Base-by-base conservation (phyloP, 2,888 invertebrate species). In the Priocnemis perturbator region DNA sequence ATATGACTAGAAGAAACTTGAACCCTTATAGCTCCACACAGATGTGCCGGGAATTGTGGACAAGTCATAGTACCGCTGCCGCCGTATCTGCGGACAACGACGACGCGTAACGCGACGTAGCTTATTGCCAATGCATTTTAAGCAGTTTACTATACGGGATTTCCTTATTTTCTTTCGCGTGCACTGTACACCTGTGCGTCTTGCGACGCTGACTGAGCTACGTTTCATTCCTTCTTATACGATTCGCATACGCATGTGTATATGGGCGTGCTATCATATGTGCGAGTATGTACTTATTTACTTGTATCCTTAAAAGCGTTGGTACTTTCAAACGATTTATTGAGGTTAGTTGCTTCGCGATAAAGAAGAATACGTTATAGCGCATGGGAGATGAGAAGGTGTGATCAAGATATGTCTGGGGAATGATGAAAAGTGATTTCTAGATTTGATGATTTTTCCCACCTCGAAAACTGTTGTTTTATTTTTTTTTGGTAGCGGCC, bases 41-140 rank as follows among this genome's bases (percentile, higher is more conserved):
- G 53, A 21, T n/a, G 77, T 69, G 71, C 74, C 68, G 64, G 63
- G 69, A 76, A 69, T 77, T 76, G 72, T 79, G 73, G 81, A 78
- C 78, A 74, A 81, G 81, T 80, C 76, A 37, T 37, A 37, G 37
- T 26, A 37, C 37, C 37, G 37, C 4, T 37, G 37, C 37, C 37
- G 65, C 74, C 68, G 72, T 60, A 69, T 67, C 62, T 70, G 52
- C 72, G 71, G 74, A 37, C 26, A 26, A 26, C 37, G 37, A 37
- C 73, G 73, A 78, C 81, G 84, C 82, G 83, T 86, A 85, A 85
- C 85, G 83, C 85, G 83, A 85, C 82, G 83, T 83, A 78, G 86
- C 83, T 87, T 87, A 87, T 87, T 87, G 87, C 86, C 87, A 87
- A 87, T 87, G 87, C 85, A 87, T 87, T 87, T 86, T 86, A 87